Evolutionary conservation across 2,888 invertebrate genomes (phyloP), one percentile per base, ranked within the genome.

Genomic region (Lochmaea crataegi): DNA sequence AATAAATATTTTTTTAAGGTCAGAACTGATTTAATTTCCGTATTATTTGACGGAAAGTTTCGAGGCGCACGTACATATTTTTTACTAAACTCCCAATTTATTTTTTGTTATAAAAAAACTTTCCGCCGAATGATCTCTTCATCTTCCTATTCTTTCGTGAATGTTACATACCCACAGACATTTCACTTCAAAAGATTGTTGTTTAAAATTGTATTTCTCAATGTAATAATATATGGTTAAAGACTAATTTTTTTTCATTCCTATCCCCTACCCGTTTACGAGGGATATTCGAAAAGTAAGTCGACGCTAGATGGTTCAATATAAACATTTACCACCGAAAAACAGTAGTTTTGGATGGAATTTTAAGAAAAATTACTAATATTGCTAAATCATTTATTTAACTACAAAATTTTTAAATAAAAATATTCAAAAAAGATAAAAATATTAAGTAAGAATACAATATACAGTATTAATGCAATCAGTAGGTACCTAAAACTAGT

Each of bases 181-280:
- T 63, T 63, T 69, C 56, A 53, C 63, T 63, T 63, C 69, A 51
- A 61, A 68, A 51, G 60, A 53, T 69, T 69, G 69, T 68, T 72
- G 72, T 72, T 72, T 72, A 48, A 64, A 68, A 68, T 58, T 72
- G 73, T 76, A 73, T 76, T 73, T 76, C 75, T 76, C 73, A 76
- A 73, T 73, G 75, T 76, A 76, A 70, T 73, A 74, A 76, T 76
- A 75, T 69, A 76, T 76, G 73, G 75, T 76, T 76, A 76, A 72
- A 66, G 73, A 76, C 73, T 68, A 69, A 41, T 38, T 12, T 45
- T 53, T 51, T 22, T 66, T 72, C 14, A 22, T 41, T 61, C 57
- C 2, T 41, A 2, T 16, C 38, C 10, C 12, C 0, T 41, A 53
- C n/a, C 51, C 7, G 11, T 10, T 53, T 53, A 48, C 16, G 18